These are phyloP conservation scores for Pteropus rufus DNA, from an alignment of 2,797 vertebrate species.

Conservation along the genomic window DNA sequence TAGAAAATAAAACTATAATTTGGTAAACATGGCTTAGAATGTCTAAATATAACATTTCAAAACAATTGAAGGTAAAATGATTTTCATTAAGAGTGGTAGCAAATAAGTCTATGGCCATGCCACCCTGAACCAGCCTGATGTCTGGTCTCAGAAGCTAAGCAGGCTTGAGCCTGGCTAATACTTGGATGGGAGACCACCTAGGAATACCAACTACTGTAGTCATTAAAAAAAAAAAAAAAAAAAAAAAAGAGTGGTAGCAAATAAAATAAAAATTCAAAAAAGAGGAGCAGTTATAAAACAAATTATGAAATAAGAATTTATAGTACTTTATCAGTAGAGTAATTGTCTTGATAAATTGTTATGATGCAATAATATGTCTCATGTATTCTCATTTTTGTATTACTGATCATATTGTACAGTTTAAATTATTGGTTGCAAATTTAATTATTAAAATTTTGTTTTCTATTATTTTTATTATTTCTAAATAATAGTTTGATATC, in stretches of 20 bases:
- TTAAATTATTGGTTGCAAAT: neutral
- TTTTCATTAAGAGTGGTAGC: neutral
- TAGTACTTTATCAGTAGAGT: neutral
- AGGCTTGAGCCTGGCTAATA: too few species aligned
- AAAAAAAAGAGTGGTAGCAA: neutral
- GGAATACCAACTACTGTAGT: too few species aligned
- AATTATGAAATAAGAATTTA: neutral
- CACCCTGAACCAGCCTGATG: too few species aligned
- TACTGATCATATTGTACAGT: neutral
- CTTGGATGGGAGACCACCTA: too few species aligned
- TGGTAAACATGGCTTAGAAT: neutral
- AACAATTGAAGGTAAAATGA: neutral
- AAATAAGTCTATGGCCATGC: too few species aligned
- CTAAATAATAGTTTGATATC: neutral
- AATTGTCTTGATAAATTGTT: neutral
- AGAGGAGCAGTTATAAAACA: neutral
- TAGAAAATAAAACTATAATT: conserved; percentile 1
- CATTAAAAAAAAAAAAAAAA: too few species aligned
- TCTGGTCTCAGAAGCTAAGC: too few species aligned
- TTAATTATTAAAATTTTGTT: neutral
- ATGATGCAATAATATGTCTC: neutral
- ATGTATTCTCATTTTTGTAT: neutral
- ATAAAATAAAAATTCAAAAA: neutral
- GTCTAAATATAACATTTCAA: neutral
- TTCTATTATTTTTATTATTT: conserved; percentile 9